These are phyloP conservation scores for Carassius auratus DNA, from an alignment of 2,113 vertebrate genomes.

Conservation along the genomic window DNA sequence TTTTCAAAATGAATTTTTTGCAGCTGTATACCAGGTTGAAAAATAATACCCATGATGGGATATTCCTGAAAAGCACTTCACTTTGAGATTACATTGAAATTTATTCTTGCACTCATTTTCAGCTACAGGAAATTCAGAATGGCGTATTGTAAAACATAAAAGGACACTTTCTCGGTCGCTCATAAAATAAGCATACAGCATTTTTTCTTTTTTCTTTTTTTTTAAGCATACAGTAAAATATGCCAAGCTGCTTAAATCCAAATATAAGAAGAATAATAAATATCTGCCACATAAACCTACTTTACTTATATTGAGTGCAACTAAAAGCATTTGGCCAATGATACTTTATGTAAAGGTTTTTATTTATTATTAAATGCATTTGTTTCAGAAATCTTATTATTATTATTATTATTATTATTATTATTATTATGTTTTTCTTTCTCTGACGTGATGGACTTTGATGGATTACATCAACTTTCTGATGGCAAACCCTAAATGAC, in stretches of 20 bases:
- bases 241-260: background rate
- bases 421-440: background rate
- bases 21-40: background rate
- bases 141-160: background rate
- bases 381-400: background rate
- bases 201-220: background rate
- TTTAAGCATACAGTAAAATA: background rate
- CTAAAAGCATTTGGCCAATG: constrained; percentile 27
- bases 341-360: background rate
- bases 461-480: constrained; percentile 1
- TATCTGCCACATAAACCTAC: background rate
- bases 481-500: constrained; percentile 4
- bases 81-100: background rate
- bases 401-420: background rate
- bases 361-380: constrained; percentile 28
- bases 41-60: background rate
- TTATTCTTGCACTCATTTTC: constrained; percentile 18
- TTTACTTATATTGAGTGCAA: background rate
- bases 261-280: background rate
- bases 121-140: background rate
- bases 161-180: background rate
- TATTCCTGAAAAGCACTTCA: constrained; percentile 8
- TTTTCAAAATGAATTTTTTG: background rate
- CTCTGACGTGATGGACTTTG: constrained; percentile 6
- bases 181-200: background rate